Percentiles rank a stretch among this genome's conserved stretches.
These are phyloP conservation scores for Mormyrops boulengeri DNA, from an alignment of 2,797 vertebrate genomes.

Conservation along the genomic window DNA sequence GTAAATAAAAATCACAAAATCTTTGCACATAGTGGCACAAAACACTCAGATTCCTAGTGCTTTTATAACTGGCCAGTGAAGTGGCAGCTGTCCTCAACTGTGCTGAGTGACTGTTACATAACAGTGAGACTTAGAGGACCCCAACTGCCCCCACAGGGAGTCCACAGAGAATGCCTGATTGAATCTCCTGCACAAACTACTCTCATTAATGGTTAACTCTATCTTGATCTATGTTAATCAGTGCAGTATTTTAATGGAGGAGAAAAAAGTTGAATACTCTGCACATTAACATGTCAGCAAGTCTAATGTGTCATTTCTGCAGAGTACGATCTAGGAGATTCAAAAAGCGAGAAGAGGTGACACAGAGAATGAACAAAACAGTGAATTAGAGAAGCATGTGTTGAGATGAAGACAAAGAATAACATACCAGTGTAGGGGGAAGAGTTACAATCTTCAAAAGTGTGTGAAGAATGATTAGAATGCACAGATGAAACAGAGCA, in stretches of 20 bases:
- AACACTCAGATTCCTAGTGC: constrained; percentile 25
- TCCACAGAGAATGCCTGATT: constrained; percentile 23
- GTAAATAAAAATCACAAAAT: not conserved
- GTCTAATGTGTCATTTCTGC: not conserved
- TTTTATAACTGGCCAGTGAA: constrained; percentile 42
- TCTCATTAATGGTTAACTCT: constrained; percentile 25
- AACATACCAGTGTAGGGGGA: not conserved
- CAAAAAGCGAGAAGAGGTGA: not conserved
- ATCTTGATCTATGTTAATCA: constrained; percentile 20
- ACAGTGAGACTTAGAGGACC: constrained; percentile 28
- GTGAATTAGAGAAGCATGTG: not conserved
- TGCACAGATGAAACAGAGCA: not conserved
- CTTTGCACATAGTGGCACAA: constrained; percentile 5
- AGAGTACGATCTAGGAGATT: not conserved
- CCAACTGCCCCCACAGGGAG: constrained; percentile 20
- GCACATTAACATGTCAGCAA: not conserved
- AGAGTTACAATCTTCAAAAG: not conserved
- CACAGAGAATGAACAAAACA: not conserved
- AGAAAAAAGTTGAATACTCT: not conserved
- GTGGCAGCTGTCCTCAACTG: constrained; percentile 41
- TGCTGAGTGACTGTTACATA: constrained; percentile 46
- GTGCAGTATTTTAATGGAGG: not conserved
- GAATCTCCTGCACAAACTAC: not conserved
- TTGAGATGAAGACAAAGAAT: not conserved
- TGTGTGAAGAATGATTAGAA: not conserved